Base-by-base conservation (phyloP, 2,113 vertebrate genomes). In the Entelurus aequoreus region DNA sequence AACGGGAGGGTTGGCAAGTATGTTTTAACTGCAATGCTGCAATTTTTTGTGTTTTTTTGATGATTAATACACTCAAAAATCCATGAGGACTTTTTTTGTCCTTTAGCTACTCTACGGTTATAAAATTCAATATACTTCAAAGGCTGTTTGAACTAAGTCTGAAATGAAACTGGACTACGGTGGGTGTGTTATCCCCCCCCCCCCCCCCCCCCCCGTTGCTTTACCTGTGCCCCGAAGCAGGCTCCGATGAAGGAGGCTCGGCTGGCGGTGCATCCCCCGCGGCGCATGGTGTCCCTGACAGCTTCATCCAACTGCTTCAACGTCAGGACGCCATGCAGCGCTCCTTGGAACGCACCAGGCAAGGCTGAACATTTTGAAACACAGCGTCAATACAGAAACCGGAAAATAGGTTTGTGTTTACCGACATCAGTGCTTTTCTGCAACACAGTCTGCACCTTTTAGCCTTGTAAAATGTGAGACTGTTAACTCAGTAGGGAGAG, bases 211-310 rank as follows among this genome's bases (percentile, higher is more conserved):
- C 21, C 58, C 58, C 44, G 1, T 8, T 6, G 2, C 59, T 3
- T 19, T 81, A 90, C 88, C 86, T 89, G 86, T 37, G 87, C 88
- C 40, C 87, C 85, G 21, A 89, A 81, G 6, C 88, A 90, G 66
- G 87, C 88, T 63, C 86, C 87, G 0, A 90, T 88, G 73, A 90
- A 90, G 57, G 87, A 79, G 71, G 83, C 61, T 49, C 87, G 59
- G 69, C 88, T 90, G 66, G 85, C 62, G 57, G 84, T 86, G 85
- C 86, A 89, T 62, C 87, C 85, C 74, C 88, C 87, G 8, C 85
- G 63, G 66, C 85, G 82, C 84, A 90, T 88, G 71, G 84, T 88
- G 78, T 72, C 75, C 60, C 88, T 80, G 66, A 89, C 82, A 0
- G 85, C 87, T 62, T 85, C 78, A 4, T 84, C 85, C 69, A 89